Evolutionary conservation across 2,113 vertebrate genomes (phyloP).

Genomic region (Laticauda laticaudata): DNA sequence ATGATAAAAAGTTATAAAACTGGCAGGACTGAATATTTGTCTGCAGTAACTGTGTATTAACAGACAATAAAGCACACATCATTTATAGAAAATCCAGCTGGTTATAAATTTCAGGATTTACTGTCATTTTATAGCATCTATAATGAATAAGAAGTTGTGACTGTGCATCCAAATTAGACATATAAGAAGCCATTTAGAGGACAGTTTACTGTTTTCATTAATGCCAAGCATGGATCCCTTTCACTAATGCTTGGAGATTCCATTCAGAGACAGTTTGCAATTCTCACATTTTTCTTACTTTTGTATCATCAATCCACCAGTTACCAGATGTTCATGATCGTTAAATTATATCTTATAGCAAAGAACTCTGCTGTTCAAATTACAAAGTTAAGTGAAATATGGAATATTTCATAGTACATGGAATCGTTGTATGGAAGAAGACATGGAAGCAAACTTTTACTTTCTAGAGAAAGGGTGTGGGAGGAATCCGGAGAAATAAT

Average conservation of each 20-base stretch:
- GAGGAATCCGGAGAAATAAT: background rate
- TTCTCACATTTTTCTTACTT: slow-evolving; percentile 36
- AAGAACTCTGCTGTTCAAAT: slow-evolving; percentile 24
- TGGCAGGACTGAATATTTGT: slow-evolving; percentile 55
- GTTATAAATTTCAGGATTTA: slow-evolving; percentile 60
- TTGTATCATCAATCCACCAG: slow-evolving; percentile 44
- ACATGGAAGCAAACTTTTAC: background rate
- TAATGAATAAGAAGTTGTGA: slow-evolving; percentile 57
- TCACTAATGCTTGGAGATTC: slow-evolving; percentile 40
- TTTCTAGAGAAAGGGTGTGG: background rate
- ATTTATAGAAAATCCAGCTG: slow-evolving; percentile 57
- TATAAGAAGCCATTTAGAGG: slow-evolving; percentile 46
- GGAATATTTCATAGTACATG: background rate
- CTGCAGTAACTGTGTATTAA: slow-evolving; percentile 56
- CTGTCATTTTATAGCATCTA: slow-evolving; percentile 55
- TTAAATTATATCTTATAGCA: slow-evolving; percentile 16
- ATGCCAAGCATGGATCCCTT: slow-evolving; percentile 37
- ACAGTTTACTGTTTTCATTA: slow-evolving; percentile 43
- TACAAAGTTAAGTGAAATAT: slow-evolving; percentile 19
- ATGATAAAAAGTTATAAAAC: slow-evolving; percentile 50
- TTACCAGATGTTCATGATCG: slow-evolving; percentile 42
- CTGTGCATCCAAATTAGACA: slow-evolving; percentile 57
- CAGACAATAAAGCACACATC: slow-evolving; percentile 55
- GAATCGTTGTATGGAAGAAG: background rate
- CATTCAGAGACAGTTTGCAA: slow-evolving; percentile 38